Evolutionary conservation across 2,888 invertebrate genomes (phyloP), one percentile per base, ranked within the genome.

Genomic region (Eustalomyia histrio): DNA sequence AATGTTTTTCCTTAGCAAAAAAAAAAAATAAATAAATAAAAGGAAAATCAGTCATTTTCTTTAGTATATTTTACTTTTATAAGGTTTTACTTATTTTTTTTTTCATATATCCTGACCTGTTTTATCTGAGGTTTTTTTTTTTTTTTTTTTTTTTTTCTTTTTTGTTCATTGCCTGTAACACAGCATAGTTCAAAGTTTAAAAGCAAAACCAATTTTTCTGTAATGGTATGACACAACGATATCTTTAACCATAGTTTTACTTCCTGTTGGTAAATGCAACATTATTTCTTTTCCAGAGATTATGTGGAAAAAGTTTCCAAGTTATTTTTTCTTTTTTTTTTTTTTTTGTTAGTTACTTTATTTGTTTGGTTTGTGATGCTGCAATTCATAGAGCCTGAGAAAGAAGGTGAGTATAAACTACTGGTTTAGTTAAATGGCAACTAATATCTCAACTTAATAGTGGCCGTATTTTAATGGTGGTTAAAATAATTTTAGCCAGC

Each of bases 101-200:
- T 65, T 53, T 53, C 65, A 18, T 47, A 60, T 65, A 81, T 76
- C 74, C 76, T 78, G 81, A 81, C 81, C 81, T 78, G 81, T 78
- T 78, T 81, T 78, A 76, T 81, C 68, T 73, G 33, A 58, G 72
- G 64, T 29, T 64, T 39, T 61, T 64, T 52, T 67, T 53, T 24
- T 21, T 21, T 29, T 39, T 57, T 60, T 65, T 61, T 24, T 65
- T 52, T 50, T 58, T 29, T 16, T 12, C 4, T n/a, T 12, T 24
- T 14, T 35, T 58, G n/a, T 39, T 16, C 29, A 6, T 53, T 29
- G 18, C 47, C 57, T 39, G n/a, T 29, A 61, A 58, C 50, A 74
- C 74, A 76, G 50, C 78, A 63, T 35, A 71, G 81, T 81, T 78
- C 78, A 81, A 78, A 81, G 81, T 81, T 81, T 78, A 75, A 78